Percentiles rank a stretch among this genome's conserved stretches.
Evolutionary conservation across 1,140 invertebrate genomes (phyloP).

Genomic region (Drosophila littoralis): DNA sequence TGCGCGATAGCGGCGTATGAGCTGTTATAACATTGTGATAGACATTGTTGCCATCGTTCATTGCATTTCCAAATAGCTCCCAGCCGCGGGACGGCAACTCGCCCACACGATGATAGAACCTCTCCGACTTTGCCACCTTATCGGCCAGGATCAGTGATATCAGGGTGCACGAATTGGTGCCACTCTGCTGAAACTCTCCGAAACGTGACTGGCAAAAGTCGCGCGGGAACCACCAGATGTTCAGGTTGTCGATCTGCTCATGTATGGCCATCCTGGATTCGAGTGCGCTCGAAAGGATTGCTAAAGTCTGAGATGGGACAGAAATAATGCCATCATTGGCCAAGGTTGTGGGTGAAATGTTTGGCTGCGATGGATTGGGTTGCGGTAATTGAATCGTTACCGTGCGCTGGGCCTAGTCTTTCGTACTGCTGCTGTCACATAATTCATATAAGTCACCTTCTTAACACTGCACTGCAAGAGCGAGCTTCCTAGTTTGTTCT

Average conservation of each 20-base stretch:
- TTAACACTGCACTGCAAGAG: constrained; percentile 63
- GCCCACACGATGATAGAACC: constrained; percentile 61
- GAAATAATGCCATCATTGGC: background rate
- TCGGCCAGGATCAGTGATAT: constrained; percentile 77
- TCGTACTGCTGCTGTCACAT: constrained; percentile 56
- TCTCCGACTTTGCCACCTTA: constrained; percentile 67
- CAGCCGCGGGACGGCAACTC: constrained; percentile 66
- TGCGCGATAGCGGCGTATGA: constrained; percentile 55
- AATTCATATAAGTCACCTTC: constrained; percentile 52
- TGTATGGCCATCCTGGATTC: constrained; percentile 65
- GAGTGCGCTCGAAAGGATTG: constrained; percentile 33
- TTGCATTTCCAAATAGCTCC: constrained; percentile 76
- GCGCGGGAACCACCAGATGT: constrained; percentile 82
- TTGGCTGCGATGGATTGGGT: background rate
- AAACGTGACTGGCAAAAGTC: constrained; percentile 79
- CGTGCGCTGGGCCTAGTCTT: constrained; percentile 45
- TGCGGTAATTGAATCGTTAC: constrained; percentile 4
- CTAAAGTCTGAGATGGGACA: constrained; percentile 21
- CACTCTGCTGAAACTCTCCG: constrained; percentile 73
- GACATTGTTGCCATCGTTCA: constrained; percentile 79
- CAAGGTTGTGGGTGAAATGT: too few relatives aligned
- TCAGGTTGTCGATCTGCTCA: constrained; percentile 77
- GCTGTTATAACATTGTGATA: constrained; percentile 73
- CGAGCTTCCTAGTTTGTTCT: constrained; percentile 31
- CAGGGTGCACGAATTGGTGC: constrained; percentile 80